Evolutionary conservation across 2,113 vertebrate genomes (phyloP).

Genomic region (mouse (Mus musculus)): DNA sequence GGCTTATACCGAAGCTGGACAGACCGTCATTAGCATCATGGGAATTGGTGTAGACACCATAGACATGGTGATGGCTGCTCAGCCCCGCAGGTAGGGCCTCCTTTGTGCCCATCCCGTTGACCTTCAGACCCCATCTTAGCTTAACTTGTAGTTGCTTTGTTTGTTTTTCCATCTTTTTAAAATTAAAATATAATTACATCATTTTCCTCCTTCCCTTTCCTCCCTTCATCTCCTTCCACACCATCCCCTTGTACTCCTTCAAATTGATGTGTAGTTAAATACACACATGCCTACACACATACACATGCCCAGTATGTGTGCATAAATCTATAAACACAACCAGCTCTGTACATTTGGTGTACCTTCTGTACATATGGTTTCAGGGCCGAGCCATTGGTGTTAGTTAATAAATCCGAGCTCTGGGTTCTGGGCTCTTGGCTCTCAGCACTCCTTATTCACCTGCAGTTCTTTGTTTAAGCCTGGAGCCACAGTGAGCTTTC

Average conservation of each 20-base stretch:
- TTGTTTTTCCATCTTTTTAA: not conserved
- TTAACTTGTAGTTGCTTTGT: not conserved
- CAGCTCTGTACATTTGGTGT: not conserved
- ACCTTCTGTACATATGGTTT: not conserved
- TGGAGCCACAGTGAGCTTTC: not conserved
- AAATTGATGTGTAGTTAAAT: not conserved
- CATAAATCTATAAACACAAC: not conserved
- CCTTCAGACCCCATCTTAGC: not conserved
- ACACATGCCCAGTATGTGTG: not conserved
- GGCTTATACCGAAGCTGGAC: slow-evolving; percentile 97
- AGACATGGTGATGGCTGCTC: slow-evolving; percentile 94
- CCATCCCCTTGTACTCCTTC: not conserved
- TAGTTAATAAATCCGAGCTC: not conserved
- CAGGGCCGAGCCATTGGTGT: too few species aligned
- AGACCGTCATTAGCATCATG: slow-evolving; percentile 98
- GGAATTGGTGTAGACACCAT: slow-evolving; percentile 98
- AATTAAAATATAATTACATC: too few species aligned
- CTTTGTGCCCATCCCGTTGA: fast-evolving
- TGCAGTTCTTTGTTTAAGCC: not conserved
- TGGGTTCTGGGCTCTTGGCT: not conserved
- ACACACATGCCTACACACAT: not conserved
- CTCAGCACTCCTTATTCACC: not conserved
- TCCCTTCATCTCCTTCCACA: not conserved
- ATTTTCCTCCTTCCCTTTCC: not conserved
- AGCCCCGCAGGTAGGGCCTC: slow-evolving; percentile 92